Percentiles rank a stretch among this genome's conserved stretches.
These are phyloP conservation scores for Hymenochirus boettgeri DNA, from an alignment of 2,113 vertebrate genomes.

Conservation along the genomic window DNA sequence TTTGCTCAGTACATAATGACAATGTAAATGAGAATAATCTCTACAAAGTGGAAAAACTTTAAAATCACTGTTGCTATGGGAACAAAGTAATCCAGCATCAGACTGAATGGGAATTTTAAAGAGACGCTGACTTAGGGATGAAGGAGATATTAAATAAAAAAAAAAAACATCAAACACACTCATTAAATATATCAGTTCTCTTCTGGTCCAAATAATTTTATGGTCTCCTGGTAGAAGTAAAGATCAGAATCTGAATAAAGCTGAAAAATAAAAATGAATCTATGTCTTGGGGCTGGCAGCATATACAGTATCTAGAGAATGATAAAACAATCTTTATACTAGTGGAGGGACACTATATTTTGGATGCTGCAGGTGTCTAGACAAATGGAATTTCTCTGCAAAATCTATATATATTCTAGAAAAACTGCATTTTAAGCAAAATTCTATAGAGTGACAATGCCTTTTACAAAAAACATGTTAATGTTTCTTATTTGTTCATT, in stretches of 20 bases:
- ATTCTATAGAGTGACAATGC: neutral
- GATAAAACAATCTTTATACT: neutral
- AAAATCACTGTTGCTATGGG: slow-evolving; percentile 26
- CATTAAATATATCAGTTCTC: slow-evolving; percentile 19
- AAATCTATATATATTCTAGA: too few species aligned
- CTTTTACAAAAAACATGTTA: slow-evolving; percentile 1
- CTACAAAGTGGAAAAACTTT: slow-evolving; percentile 15
- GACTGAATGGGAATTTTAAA: slow-evolving; percentile 19
- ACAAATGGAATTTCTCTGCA: too few species aligned
- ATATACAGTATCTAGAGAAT: neutral
- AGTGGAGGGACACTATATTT: neutral
- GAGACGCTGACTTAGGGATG: slow-evolving; percentile 13
- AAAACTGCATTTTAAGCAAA: too few species aligned
- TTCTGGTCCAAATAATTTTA: neutral
- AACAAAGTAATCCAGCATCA: slow-evolving; percentile 22
- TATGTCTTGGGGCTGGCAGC: neutral
- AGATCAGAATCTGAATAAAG: slow-evolving; percentile 16
- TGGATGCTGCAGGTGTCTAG: too few species aligned
- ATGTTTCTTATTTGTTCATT: slow-evolving; percentile 12
- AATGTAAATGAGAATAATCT: slow-evolving; percentile 16
- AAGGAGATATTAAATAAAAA: too few species aligned
- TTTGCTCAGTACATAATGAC: slow-evolving; percentile 20
- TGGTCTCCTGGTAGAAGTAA: slow-evolving; percentile 3
- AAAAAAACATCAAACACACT: slow-evolving; percentile 21
- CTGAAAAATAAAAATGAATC: neutral